Evolutionary conservation across 2,113 vertebrate genomes (phyloP).

Genomic region (Struthidea cinerea): DNA sequence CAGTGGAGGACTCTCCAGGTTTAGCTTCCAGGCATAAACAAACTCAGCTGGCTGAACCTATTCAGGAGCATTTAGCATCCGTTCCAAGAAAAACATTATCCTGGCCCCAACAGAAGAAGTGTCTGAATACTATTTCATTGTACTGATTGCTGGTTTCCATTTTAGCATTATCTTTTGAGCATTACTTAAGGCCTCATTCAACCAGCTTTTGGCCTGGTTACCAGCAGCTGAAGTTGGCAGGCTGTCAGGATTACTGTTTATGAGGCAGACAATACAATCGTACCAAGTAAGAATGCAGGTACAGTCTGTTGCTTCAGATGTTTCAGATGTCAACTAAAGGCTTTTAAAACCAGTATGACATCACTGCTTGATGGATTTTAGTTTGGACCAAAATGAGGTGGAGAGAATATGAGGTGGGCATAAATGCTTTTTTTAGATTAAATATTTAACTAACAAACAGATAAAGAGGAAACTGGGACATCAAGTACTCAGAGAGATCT

Average conservation of each 20-base stretch:
- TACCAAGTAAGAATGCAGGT: not conserved
- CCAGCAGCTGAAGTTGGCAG: not conserved
- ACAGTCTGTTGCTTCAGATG: not conserved
- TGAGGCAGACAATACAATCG: not conserved
- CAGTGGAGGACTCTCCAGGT: not conserved
- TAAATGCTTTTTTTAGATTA: not conserved
- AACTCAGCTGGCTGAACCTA: not conserved
- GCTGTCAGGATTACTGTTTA: not conserved
- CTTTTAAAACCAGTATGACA: not conserved
- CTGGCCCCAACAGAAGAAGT: not conserved
- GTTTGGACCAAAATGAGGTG: not conserved
- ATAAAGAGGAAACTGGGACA: not conserved
- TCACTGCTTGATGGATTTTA: not conserved
- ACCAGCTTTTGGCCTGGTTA: not conserved
- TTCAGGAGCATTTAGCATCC: not conserved
- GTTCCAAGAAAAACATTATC: not conserved
- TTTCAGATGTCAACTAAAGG: not conserved
- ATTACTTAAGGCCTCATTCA: not conserved
- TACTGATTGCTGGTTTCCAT: not conserved
- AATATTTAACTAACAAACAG: constrained; percentile 2
- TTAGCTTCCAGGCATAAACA: not conserved
- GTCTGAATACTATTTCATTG: not conserved
- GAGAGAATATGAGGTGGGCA: not conserved
- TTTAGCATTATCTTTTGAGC: not conserved
- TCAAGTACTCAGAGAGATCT: not conserved